Conservation (phyloP, 37 sponge, comb jelly and placozoan genomes). For the Eunapius fragilis region DNA sequence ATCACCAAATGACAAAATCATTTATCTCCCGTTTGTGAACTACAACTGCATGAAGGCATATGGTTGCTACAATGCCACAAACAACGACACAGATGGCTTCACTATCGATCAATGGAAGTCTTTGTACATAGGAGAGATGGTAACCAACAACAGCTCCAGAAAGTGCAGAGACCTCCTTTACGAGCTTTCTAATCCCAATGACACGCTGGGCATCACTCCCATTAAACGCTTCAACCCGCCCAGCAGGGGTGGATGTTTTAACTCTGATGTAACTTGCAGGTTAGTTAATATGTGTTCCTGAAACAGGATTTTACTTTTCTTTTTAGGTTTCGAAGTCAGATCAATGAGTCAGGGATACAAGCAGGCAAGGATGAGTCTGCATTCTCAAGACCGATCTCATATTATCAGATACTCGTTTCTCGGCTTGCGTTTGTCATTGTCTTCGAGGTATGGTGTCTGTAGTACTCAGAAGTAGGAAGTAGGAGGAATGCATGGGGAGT, state of each 20-base stretch:
- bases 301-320: not conserved
- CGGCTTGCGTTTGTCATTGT: not conserved
- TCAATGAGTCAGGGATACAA: conserved; percentile 5
- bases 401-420: not conserved
- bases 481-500: not conserved
- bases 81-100: not conserved
- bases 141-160: not conserved
- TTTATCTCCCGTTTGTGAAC: conserved; percentile 70
- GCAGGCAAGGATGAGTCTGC: not conserved
- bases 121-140: not conserved
- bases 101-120: not conserved
- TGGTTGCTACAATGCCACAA: not conserved
- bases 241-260: not conserved
- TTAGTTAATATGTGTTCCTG: too few species aligned
- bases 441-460: not conserved
- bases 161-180: not conserved
- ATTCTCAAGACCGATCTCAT: not conserved
- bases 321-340: conserved; percentile 63
- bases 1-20: not conserved
- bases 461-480: too few species aligned
- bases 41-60: conserved; percentile 1
- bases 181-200: not conserved
- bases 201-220: not conserved
- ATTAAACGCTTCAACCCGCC: not conserved
- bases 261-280: not conserved